Percentiles rank a stretch among this genome's conserved stretches.
phyloP scores from a whole-genome alignment of 2,797 vertebrate species.

The Furcifer pardalis region DNA sequence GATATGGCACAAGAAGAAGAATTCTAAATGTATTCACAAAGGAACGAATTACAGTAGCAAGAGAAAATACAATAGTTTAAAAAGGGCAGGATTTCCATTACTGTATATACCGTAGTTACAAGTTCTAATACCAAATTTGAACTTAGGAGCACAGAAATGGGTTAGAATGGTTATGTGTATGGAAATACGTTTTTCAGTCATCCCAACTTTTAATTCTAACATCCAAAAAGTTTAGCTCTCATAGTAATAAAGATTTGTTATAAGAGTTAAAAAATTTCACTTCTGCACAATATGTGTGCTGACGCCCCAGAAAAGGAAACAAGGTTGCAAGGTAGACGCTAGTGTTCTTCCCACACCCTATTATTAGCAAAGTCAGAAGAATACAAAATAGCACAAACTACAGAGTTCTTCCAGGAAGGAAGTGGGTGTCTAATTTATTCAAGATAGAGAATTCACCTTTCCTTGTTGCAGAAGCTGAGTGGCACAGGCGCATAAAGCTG shows the following conservation, averaged over 20 bases:
- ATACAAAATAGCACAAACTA: background rate
- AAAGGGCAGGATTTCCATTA: background rate
- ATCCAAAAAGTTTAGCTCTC: background rate
- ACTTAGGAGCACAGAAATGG: background rate
- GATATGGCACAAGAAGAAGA: background rate
- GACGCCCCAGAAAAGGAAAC: background rate
- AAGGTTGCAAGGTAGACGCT: background rate
- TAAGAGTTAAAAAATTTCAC: too few relatives aligned
- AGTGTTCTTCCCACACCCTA: too few relatives aligned
- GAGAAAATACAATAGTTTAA: background rate
- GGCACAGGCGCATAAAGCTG: background rate
- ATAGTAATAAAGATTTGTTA: background rate
- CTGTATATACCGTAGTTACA: too few relatives aligned
- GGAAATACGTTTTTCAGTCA: background rate
- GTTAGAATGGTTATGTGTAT: background rate
- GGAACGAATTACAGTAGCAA: background rate
- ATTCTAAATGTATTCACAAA: background rate
- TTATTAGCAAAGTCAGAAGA: background rate
- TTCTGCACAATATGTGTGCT: background rate
- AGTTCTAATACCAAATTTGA: background rate
- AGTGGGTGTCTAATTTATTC: background rate
- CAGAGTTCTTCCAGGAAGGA: background rate
- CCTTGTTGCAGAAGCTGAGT: background rate
- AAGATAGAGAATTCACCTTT: background rate
- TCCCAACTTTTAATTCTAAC: background rate